A percentile compares a stretch with the other conserved stretches of the same genome.
phyloP scores from a whole-genome alignment of 2,797 vertebrate genomes.

The Sebastes goodei region DNA sequence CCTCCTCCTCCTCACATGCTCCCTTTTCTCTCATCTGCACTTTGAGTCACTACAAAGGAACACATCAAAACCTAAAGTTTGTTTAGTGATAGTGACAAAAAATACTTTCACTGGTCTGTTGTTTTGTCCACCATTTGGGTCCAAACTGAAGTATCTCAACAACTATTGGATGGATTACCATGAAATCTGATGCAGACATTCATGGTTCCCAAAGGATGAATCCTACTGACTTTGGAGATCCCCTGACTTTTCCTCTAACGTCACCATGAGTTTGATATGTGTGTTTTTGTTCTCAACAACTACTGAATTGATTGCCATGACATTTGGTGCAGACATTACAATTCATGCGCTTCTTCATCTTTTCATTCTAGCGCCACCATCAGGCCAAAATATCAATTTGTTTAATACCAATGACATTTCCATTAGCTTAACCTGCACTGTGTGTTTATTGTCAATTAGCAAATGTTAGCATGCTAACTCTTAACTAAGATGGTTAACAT shows the following conservation, averaged over 20 bases:
- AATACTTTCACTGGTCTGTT: neutral
- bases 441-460: neutral
- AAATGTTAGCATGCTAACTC: neutral
- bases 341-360: neutral
- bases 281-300: neutral
- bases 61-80: neutral
- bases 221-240: neutral
- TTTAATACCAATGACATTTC: neutral
- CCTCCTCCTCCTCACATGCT: neutral
- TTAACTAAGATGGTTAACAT: neutral
- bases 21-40: neutral
- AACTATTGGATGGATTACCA: neutral
- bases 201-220: neutral
- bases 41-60: slow-evolving; percentile 2
- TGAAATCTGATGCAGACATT: neutral
- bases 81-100: too few species aligned
- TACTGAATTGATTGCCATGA: neutral
- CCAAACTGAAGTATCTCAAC: neutral
- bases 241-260: neutral
- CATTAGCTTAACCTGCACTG: neutral
- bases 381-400: neutral
- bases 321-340: too few species aligned
- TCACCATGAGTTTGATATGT: neutral
- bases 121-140: neutral
- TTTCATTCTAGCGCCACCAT: neutral